Base-by-base conservation (phyloP, 2,888 invertebrate species). In the Macrophya alboannulata region DNA sequence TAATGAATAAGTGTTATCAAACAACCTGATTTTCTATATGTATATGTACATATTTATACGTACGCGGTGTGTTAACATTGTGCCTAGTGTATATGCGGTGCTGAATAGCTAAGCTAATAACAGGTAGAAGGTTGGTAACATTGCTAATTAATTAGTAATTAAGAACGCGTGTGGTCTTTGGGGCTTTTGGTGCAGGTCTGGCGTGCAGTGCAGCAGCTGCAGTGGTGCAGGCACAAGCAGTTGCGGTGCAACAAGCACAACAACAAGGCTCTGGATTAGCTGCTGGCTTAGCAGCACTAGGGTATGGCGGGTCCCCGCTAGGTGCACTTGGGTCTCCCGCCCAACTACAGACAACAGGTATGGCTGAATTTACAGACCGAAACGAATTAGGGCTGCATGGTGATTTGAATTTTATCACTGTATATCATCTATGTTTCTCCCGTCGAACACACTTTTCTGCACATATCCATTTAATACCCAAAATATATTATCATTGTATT, bases 131-230 rank as follows among this genome's bases (percentile, higher is more conserved):
- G 83, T 83, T 83, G 12, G 68, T 71, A 83, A 83, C 65, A 68
- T 71, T 83, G 83, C 83, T 83, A 83, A 83, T 83, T 83, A 83
- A 71, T 83, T 83, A 83, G 83, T 83, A 83, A 83, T 31, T 83
- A 83, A 83, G 83, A 83, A 83, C 89, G 90, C 89, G 92, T 91
- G 90, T 91, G 89, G 92, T 91, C 90, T 91, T 91, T 91, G 90
- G 93, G 92, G 92, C 90, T 92, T 92, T 92, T 91, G 92, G 94
- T 92, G 91, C 93, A 95, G 96, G 96, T 91, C 94, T 96, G 89
- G 95, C 96, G 87, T 96, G 95, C 93, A 96, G 95, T 89, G 94
- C 94, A 89, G 93, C 93, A 85, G 93, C 93, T 84, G 93, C 92
- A 89, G 93, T 93, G 87, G 93, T 93, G 86, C 93, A 93, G 88